phyloP scores from a whole-genome alignment of 1,140 invertebrate genomes.

The Apolygus lucorum region DNA sequence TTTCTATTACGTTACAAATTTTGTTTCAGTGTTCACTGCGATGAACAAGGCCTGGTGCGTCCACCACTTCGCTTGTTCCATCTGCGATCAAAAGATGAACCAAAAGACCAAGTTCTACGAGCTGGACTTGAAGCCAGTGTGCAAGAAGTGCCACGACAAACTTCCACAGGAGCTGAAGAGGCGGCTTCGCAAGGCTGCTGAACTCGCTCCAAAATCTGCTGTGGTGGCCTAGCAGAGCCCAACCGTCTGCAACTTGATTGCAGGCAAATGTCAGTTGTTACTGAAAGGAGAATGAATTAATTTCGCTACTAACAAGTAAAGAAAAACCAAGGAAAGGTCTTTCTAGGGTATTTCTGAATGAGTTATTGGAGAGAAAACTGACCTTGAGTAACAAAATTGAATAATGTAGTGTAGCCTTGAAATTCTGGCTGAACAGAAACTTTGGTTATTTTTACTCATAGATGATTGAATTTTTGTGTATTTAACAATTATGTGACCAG shows the following conservation, averaged over 20 bases:
- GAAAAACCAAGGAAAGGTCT: too few species aligned
- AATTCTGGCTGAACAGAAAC: too few species aligned
- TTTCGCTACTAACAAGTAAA: too few species aligned
- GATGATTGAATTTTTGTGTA: too few species aligned
- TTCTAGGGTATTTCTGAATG: too few species aligned
- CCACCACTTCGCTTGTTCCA: conserved; percentile 96
- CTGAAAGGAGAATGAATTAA: conserved; percentile 1
- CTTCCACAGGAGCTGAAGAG: conserved; percentile 91
- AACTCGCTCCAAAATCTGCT: conserved; percentile 39
- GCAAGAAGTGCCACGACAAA: conserved; percentile 96
- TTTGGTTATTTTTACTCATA: too few species aligned
- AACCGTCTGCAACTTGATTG: conserved; percentile 14
- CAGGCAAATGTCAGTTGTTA: conserved; percentile 5
- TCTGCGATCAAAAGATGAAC: conserved; percentile 95
- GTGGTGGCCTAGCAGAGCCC: conserved; percentile 22
- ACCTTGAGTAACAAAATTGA: too few species aligned
- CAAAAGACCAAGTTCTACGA: conserved; percentile 99
- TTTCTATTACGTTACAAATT: background rate
- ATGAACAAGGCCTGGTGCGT: conserved; percentile 99
- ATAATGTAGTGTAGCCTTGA: too few species aligned
- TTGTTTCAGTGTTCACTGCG: conserved; percentile 84
- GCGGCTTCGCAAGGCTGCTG: conserved; percentile 67
- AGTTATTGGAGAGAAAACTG: too few species aligned
- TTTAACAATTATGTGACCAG: too few species aligned
- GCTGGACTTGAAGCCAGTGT: conserved; percentile 95